Evolutionary conservation across 2,797 vertebrate genomes (phyloP).

Genomic region (Trachops cirrhosus): DNA sequence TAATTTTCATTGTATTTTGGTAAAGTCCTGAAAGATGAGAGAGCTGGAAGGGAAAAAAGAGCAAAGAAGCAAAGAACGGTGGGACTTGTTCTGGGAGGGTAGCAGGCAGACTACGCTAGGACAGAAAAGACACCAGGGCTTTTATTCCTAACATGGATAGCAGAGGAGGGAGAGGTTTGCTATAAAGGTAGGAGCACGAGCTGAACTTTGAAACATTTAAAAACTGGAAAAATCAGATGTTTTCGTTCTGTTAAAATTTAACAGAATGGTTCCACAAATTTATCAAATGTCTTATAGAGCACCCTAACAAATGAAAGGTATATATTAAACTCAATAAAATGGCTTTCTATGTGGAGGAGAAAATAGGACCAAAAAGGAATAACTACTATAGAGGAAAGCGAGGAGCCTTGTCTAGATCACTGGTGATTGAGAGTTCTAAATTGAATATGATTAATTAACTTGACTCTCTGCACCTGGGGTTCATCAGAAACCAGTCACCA

Average conservation of each 20-base stretch:
- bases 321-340: background rate
- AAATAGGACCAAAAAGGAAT: background rate
- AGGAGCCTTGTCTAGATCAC: background rate
- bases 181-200: background rate
- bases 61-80: background rate
- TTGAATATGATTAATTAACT: slow-evolving; percentile 35
- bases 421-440: background rate
- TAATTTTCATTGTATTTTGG: background rate
- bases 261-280: background rate
- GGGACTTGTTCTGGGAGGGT: background rate
- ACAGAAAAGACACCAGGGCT: background rate
- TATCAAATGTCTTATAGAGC: background rate
- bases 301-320: background rate
- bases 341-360: background rate
- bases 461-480: background rate
- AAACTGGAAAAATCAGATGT: background rate
- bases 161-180: background rate
- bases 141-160: background rate
- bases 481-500: background rate
- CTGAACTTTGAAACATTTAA: background rate
- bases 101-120: background rate
- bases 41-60: background rate
- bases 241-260: background rate
- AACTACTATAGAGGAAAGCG: background rate
- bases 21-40: background rate